Conservation (phyloP, 64 coral and sea anemone genomes). For the Anthopleura sola region DNA sequence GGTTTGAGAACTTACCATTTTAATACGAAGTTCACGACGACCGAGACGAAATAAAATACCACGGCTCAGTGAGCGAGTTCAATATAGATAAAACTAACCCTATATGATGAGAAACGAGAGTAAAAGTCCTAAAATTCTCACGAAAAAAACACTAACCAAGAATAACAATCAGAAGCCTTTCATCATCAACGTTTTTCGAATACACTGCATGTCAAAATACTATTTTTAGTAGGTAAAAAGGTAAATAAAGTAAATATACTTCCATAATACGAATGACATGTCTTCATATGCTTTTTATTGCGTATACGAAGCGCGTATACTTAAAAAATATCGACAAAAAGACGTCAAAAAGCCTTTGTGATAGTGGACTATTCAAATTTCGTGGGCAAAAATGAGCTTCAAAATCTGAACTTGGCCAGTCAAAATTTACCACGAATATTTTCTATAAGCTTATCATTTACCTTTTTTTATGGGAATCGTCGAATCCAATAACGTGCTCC, state of each 20-base stretch:
- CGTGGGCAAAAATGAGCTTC: not conserved
- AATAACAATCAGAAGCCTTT: not conserved
- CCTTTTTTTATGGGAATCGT: not conserved
- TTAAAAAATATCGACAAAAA: not conserved
- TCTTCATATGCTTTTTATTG: not conserved
- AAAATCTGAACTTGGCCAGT: not conserved
- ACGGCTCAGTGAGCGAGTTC: not conserved
- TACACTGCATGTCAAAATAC: not conserved
- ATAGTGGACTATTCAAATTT: not conserved
- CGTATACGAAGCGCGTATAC: not conserved
- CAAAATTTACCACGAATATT: not conserved
- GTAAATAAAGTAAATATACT: not conserved
- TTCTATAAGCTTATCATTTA: not conserved
- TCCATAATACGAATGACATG: not conserved
- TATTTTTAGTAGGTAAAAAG: not conserved
- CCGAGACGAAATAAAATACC: not conserved
- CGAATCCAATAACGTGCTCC: not conserved
- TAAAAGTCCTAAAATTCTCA: not conserved
- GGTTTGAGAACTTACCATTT: not conserved
- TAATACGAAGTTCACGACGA: not conserved
- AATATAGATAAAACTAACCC: not conserved
- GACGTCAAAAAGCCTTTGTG: not conserved
- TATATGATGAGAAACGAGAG: not conserved
- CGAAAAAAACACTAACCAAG: not conserved
- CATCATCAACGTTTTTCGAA: not conserved